Conservation (phyloP, 2,113 vertebrate species). For the Centrocercus urophasianus region DNA sequence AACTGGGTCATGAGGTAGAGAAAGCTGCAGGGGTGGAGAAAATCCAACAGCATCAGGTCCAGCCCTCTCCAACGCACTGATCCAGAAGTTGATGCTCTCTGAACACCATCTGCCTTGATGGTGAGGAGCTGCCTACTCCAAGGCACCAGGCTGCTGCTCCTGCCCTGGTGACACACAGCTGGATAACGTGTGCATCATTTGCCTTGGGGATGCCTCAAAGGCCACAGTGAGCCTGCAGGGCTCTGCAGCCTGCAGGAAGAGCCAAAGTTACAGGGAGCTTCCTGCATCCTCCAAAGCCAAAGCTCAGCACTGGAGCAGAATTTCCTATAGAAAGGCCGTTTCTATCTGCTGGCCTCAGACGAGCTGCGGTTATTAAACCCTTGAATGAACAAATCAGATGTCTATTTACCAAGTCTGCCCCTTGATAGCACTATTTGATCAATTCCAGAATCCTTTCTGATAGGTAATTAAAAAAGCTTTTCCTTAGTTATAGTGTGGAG, state of each 20-base stretch:
- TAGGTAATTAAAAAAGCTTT: constrained; percentile 70
- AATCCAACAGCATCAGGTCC: background rate
- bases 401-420: constrained; percentile 43
- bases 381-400: constrained; percentile 50
- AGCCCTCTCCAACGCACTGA: background rate
- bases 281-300: accelerated
- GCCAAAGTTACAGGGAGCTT: background rate
- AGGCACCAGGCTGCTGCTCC: background rate
- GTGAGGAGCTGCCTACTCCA: background rate
- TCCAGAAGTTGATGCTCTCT: constrained; percentile 19
- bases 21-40: background rate
- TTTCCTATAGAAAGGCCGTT: background rate
- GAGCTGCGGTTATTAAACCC: constrained; percentile 13
- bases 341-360: background rate
- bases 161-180: background rate
- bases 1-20: background rate
- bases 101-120: background rate
- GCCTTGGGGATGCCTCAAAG: accelerated
- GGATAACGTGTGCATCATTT: accelerated
- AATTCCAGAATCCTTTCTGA: constrained; percentile 59
- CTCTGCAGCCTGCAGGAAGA: background rate
- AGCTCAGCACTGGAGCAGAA: background rate
- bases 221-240: accelerated
- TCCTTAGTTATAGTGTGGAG: constrained; percentile 47
- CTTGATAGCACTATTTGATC: constrained; percentile 50